Conservation (phyloP, 1,140 invertebrate species). For the Lysiphlebus fabarum region DNA sequence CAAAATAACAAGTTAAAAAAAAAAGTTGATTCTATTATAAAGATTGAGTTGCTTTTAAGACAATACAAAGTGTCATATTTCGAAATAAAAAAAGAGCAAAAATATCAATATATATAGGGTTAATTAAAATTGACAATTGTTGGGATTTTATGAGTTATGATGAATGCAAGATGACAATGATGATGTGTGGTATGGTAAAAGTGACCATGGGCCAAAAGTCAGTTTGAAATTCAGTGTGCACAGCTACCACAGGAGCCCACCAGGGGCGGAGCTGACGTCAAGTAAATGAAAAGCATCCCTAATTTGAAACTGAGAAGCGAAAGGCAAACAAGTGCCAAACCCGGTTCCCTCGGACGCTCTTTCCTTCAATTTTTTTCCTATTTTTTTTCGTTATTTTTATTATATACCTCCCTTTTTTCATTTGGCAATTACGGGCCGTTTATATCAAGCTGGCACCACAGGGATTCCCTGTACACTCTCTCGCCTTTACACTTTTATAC, state of each 20-base stretch:
- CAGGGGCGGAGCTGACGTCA: constrained; percentile 45
- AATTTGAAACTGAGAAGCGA: constrained; percentile 47
- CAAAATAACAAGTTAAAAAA: no score
- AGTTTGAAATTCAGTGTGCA: constrained; percentile 39
- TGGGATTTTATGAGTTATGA: background rate
- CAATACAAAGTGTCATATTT: no score
- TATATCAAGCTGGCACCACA: constrained; percentile 25
- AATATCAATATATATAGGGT: no score
- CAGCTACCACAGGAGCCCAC: constrained; percentile 44
- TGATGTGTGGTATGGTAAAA: background rate
- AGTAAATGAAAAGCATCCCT: constrained; percentile 48
- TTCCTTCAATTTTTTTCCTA: constrained; percentile 10
- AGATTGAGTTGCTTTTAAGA: no score
- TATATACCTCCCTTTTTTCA: constrained; percentile 13
- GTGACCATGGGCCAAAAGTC: constrained; percentile 27
- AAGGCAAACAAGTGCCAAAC: constrained; percentile 40
- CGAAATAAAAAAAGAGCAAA: no score
- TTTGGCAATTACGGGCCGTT: constrained; percentile 29
- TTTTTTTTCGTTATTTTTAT: constrained; percentile 9
- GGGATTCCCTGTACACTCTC: constrained; percentile 15
- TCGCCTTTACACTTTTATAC: background rate
- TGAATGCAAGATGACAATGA: constrained; percentile 3
- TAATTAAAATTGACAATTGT: no score
- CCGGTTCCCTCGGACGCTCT: constrained; percentile 18
- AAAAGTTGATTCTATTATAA: no score